These are phyloP conservation scores for Oedothorax gibbosus DNA, from an alignment of 1,140 invertebrate species.

Conservation along the genomic window DNA sequence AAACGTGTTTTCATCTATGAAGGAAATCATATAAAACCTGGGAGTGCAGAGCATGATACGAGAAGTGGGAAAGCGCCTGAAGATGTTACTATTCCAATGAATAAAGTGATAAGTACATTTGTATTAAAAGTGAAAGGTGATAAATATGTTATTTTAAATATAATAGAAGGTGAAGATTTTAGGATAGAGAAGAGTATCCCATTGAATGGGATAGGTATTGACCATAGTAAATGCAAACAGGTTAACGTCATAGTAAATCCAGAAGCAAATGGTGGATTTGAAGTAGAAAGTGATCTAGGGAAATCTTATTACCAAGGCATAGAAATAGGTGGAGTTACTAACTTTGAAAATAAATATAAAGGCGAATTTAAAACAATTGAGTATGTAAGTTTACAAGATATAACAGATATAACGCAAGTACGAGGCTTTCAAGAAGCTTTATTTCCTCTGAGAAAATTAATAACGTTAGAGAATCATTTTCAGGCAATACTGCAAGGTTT, in stretches of 20 bases:
- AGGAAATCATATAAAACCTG: not conserved
- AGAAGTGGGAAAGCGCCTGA: too few species aligned
- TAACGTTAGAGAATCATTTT: conserved; percentile 15
- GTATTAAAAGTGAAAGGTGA: not conserved
- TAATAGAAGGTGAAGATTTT: conserved; percentile 18
- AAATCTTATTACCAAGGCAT: conserved; percentile 26
- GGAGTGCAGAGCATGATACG: not conserved
- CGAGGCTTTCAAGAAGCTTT: conserved; percentile 8
- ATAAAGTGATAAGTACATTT: not conserved
- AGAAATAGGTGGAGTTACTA: conserved; percentile 23
- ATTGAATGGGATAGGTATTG: not conserved
- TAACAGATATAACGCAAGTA: not conserved
- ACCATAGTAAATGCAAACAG: not conserved
- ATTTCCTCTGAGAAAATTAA: conserved; percentile 38
- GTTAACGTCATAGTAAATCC: not conserved
- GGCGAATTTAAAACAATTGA: conserved; percentile 14
- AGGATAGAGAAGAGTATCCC: not conserved
- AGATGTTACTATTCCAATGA: not conserved
- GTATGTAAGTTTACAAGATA: not conserved
- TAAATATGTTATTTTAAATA: conserved; percentile 17
- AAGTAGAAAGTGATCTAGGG: conserved; percentile 23
- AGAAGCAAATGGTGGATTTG: conserved; percentile 14
- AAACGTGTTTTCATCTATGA: not conserved
- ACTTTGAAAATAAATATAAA: not conserved
- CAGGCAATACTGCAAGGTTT: conserved; percentile 20